Evolutionary conservation across 1,140 invertebrate species (phyloP).

Genomic region (Drosophila arizonae): DNA sequence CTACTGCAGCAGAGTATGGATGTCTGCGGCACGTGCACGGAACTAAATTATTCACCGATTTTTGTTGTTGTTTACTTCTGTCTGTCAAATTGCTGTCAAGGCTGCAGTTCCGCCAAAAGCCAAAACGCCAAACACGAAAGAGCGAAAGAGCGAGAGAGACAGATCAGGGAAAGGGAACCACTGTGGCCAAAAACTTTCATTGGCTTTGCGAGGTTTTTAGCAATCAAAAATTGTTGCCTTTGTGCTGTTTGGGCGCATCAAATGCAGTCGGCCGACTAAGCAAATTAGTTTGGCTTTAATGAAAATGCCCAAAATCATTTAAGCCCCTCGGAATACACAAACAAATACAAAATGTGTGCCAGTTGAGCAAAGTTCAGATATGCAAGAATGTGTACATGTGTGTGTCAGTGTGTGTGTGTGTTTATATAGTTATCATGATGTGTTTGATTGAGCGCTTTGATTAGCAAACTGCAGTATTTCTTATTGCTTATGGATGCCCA

Average conservation of each 20-base stretch:
- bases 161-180: slow-evolving; percentile 36
- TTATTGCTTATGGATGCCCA: slow-evolving; percentile 13
- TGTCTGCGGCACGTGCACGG: slow-evolving; percentile 1
- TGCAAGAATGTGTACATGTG: neutral
- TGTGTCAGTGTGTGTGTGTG: neutral
- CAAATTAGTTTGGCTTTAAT: slow-evolving; percentile 38
- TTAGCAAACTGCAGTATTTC: slow-evolving; percentile 10
- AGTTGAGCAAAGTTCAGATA: slow-evolving; percentile 11
- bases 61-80: slow-evolving; percentile 61
- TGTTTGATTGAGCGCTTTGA: slow-evolving; percentile 14
- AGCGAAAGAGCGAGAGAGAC: no score
- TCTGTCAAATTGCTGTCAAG: slow-evolving; percentile 76
- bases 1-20: neutral
- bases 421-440: neutral
- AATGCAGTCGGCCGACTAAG: slow-evolving; percentile 30
- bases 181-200: slow-evolving; percentile 51
- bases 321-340: slow-evolving; percentile 52
- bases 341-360: slow-evolving; percentile 50
- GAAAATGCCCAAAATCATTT: slow-evolving; percentile 26
- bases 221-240: slow-evolving; percentile 34
- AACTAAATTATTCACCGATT: slow-evolving; percentile 16
- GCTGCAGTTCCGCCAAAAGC: slow-evolving; percentile 38
- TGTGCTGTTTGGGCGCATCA: slow-evolving; percentile 27
- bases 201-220: slow-evolving; percentile 48
- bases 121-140: slow-evolving; percentile 20